A percentile compares a stretch with the other conserved stretches of the same genome.
phyloP scores from a whole-genome alignment of 2,113 vertebrate genomes.

The Columbina picui region DNA sequence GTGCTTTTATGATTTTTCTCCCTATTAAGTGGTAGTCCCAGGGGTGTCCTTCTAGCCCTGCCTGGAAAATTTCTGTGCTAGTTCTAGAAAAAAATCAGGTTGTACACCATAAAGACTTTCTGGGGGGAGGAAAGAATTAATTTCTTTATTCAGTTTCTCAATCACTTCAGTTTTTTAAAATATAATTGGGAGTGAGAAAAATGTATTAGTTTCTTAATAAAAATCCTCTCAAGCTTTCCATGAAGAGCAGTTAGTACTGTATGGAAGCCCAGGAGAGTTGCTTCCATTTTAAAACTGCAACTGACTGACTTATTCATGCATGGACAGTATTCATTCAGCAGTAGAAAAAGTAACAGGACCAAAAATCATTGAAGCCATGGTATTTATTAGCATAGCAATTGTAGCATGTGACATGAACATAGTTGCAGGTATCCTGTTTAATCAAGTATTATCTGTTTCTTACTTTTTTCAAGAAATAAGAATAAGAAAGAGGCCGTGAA shows the following conservation, averaged over 20 bases:
- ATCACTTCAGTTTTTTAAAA: not conserved
- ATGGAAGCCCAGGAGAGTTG: not conserved
- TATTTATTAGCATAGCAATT: not conserved
- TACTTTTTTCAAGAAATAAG: not conserved
- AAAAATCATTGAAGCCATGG: not conserved
- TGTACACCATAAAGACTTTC: not conserved
- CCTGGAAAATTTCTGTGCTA: not conserved
- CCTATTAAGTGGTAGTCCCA: not conserved
- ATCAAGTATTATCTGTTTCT: not conserved
- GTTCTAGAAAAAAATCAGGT: not conserved
- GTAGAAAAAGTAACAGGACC: not conserved
- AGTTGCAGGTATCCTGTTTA: not conserved
- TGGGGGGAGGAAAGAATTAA: not conserved
- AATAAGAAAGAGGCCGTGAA: not conserved
- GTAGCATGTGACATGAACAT: not conserved
- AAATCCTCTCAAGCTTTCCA: not conserved
- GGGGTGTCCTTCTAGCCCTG: not conserved
- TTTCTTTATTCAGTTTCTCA: not conserved
- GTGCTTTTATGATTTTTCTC: not conserved
- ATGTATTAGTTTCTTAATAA: not conserved
- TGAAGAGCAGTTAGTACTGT: not conserved
- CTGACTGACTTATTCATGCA: not conserved
- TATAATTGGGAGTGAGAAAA: not conserved
- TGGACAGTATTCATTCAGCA: not conserved
- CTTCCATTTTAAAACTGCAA: not conserved